Percentiles rank a stretch among this genome's conserved stretches.
These are phyloP conservation scores for Cerceris rybyensis DNA, from an alignment of 2,888 invertebrate species.

Conservation along the genomic window DNA sequence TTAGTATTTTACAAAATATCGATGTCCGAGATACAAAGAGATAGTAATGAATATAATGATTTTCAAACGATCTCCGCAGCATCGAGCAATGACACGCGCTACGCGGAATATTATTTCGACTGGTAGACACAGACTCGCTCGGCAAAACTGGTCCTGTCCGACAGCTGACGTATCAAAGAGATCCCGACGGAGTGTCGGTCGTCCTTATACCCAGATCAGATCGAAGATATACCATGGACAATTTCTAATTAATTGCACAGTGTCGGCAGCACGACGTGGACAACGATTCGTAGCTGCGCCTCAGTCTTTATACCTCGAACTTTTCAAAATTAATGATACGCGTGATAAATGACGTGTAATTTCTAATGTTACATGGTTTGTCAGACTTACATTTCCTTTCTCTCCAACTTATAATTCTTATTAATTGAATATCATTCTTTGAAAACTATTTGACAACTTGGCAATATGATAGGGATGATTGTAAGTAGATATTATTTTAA, in stretches of 20 bases:
- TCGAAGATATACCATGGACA: conserved; percentile 71
- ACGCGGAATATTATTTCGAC: conserved; percentile 60
- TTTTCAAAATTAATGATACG: background rate
- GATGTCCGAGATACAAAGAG: background rate
- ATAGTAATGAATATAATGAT: background rate
- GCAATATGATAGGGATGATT: no score
- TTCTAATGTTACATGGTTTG: background rate
- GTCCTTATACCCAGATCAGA: conserved; percentile 64
- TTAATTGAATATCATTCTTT: no score
- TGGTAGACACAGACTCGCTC: conserved; percentile 51
- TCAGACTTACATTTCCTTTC: background rate
- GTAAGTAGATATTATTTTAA: no score
- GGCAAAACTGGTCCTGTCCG: conserved; percentile 72
- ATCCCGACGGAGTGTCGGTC: conserved; percentile 68
- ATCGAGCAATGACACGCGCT: conserved; percentile 49
- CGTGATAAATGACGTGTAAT: background rate
- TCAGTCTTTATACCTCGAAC: background rate
- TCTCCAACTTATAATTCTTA: conserved; percentile 6
- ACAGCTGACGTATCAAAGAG: conserved; percentile 78
- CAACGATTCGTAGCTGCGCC: background rate
- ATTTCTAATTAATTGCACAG: conserved; percentile 77
- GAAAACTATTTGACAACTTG: no score
- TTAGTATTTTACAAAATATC: background rate
- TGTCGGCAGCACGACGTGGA: conserved; percentile 21
- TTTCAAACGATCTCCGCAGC: conserved; percentile 7